Percentiles rank a stretch among this genome's conserved stretches.
Evolutionary conservation across 2,113 vertebrate species (phyloP).

Genomic region (Indri indri): DNA sequence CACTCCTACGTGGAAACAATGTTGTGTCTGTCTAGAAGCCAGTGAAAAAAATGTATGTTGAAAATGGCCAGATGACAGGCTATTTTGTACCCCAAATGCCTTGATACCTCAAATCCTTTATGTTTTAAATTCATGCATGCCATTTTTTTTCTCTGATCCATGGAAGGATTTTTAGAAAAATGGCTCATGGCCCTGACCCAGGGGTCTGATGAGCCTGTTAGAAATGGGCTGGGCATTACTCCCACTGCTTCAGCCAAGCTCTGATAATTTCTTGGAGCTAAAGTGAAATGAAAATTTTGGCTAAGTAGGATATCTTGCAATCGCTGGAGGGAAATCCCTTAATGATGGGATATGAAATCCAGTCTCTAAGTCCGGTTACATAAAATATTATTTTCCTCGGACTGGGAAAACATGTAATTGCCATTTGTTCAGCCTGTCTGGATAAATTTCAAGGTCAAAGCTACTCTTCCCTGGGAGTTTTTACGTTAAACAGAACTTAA

Average conservation of each 20-base stretch:
- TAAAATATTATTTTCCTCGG: conserved; percentile 8
- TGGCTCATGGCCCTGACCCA: background rate
- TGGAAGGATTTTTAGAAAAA: background rate
- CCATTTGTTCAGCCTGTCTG: background rate
- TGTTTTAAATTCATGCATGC: background rate
- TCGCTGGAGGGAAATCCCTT: background rate
- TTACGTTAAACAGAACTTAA: background rate
- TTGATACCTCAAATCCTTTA: background rate
- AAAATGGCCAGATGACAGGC: conserved; percentile 34
- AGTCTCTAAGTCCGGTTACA: background rate
- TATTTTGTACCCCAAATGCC: background rate
- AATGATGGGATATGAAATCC: background rate
- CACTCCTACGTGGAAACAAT: conserved; percentile 71
- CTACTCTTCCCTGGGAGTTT: background rate
- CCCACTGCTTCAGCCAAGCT: background rate
- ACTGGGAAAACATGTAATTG: background rate
- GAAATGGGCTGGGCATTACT: background rate
- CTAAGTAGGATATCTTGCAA: background rate
- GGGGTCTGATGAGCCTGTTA: background rate
- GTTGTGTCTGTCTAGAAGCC: conserved; percentile 69
- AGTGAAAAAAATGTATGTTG: conserved; percentile 17
- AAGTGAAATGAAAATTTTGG: background rate
- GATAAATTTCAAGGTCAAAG: background rate
- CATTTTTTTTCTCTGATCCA: background rate
- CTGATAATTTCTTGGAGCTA: background rate